Evolutionary conservation across 2,797 vertebrate genomes (phyloP), one percentile per base, ranked within the genome.

Genomic region (Lacerta agilis): DNA sequence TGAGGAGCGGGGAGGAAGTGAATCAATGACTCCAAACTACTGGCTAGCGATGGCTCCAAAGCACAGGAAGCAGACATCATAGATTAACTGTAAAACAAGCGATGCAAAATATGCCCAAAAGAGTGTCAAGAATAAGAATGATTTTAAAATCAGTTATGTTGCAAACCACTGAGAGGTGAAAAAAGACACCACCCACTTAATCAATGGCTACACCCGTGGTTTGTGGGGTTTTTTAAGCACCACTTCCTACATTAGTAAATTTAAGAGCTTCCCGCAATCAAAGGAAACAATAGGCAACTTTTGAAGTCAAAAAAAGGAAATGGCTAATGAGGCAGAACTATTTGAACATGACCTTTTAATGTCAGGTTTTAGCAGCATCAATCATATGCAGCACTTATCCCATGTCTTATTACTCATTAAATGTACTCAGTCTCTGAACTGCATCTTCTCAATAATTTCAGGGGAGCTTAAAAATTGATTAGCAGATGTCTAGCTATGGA

Each of bases 311-410:
- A 78, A 77, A 81, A 88, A 83, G 8, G 72, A 91, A 78, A 43
- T 6, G 18, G 27, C 43, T 38, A 71, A 66, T 9, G 89, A 89
- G 91, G 82, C 38, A 92, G 88, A 61, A 92, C 43, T 85, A 3
- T 86, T 61, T 85, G 3, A 94, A 87, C 89, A 3, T 86, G 80
- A 93, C 41, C 25, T 93, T 91, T 82, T 92, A 85, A 91, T 86
- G 85, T 9, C 41, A 73, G 36, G 90, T 80, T 75, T 88, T 88
- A 83, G 33, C 83, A 71, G 45, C 83, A 91, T 69, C 90, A 91
- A 90, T 41, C 38, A 92, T 27, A 89, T 43, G 75, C 9, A n/a
- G 83, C 25, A 41, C 25, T 61, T 20, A 38, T 8, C 23, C 27
- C 6, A 89, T 3, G 66, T 79, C 18, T 81, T 71, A 89, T 84